A percentile compares a stretch with the other conserved stretches of the same genome.
Conservation (phyloP, 2,888 invertebrate genomes). For the Tiphia femorata region DNA sequence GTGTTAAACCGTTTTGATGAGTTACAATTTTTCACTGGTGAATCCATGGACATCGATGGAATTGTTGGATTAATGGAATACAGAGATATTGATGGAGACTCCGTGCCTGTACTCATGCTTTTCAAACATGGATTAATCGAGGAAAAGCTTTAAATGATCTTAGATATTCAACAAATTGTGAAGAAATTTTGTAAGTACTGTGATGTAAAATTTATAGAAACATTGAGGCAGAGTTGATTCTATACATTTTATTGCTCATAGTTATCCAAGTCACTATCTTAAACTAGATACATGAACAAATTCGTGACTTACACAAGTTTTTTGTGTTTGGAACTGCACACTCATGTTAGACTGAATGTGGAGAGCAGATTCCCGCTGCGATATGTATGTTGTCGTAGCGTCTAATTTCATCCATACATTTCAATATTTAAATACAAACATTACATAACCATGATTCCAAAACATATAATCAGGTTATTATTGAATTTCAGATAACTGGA, state of each 20-base stretch:
- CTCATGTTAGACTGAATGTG: conserved; percentile 57
- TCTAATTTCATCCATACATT: conserved; percentile 51
- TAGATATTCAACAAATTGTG: conserved; percentile 62
- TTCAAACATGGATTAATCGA: conserved; percentile 96
- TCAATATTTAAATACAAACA: background rate
- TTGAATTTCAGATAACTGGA: conserved; percentile 57
- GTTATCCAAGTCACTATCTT: conserved; percentile 12
- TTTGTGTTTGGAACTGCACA: conserved; percentile 53
- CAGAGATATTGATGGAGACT: conserved; percentile 86
- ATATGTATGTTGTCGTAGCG: conserved; percentile 34
- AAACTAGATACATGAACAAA: conserved; percentile 38
- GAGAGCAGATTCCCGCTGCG: conserved; percentile 54
- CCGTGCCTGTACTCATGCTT: conserved; percentile 92
- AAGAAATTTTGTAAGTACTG: conserved; percentile 62
- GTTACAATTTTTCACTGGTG: conserved; percentile 91
- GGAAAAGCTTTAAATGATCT: conserved; percentile 86
- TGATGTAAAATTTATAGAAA: background rate
- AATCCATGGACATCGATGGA: conserved; percentile 94
- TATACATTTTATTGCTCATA: background rate
- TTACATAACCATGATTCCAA: background rate
- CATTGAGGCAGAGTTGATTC: background rate
- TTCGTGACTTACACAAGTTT: conserved; percentile 43
- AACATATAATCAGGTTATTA: conserved; percentile 11
- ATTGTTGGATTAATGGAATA: conserved; percentile 96
- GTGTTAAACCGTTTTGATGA: conserved; percentile 92